phyloP scores from a whole-genome alignment of 2,888 invertebrate genomes.

The Sicus ferrugineus region DNA sequence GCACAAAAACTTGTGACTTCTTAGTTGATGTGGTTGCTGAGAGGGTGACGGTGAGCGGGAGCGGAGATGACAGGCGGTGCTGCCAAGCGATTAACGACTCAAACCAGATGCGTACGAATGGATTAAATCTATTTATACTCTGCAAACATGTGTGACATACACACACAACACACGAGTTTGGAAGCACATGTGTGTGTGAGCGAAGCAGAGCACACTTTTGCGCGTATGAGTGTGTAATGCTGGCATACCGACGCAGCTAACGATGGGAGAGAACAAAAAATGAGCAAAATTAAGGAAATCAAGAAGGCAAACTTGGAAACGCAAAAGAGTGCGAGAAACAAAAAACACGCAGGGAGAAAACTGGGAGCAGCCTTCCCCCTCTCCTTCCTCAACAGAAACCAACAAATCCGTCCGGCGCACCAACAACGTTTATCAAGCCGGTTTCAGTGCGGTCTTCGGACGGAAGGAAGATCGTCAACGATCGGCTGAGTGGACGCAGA shows the following conservation, averaged over 20 bases:
- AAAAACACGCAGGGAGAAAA: constrained; percentile 25
- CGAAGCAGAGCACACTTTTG: constrained; percentile 23
- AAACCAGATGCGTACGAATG: constrained; percentile 23
- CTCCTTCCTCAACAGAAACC: background rate
- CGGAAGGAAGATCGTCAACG: constrained; percentile 7
- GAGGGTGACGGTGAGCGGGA: constrained; percentile 5
- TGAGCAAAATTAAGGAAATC: background rate
- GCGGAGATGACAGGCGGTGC: background rate
- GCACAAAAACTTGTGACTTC: constrained; percentile 14
- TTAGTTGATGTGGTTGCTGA: background rate
- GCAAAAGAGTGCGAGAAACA: background rate
- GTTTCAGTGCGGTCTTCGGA: constrained; percentile 15
- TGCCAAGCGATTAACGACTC: constrained; percentile 10
- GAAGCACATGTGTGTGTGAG: background rate
- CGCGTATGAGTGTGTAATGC: background rate
- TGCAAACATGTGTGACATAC: constrained; percentile 22
- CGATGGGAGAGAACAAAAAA: background rate
- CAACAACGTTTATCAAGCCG: background rate
- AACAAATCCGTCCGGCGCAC: background rate
- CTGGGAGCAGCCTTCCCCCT: background rate
- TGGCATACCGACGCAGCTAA: background rate
- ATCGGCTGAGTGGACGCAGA: background rate
- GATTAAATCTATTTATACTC: constrained; percentile 10
- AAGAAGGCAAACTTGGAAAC: background rate
- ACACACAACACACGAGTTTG: constrained; percentile 22